Evolutionary conservation across 1,140 invertebrate species (phyloP).

Genomic region (Drosophila ercepeae): DNA sequence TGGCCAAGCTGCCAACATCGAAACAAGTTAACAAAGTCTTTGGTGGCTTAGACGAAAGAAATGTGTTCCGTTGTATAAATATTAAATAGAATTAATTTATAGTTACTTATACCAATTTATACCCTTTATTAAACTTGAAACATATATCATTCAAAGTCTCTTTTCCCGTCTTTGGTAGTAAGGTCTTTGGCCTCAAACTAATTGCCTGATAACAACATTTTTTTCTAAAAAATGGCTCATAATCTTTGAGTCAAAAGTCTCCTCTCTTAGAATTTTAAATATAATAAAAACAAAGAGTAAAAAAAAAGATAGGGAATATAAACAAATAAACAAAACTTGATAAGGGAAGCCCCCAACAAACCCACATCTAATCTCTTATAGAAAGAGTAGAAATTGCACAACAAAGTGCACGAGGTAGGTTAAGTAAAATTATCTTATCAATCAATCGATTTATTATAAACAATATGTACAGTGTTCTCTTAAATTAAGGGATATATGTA

Average conservation of each 20-base stretch:
- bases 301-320: too few relatives aligned
- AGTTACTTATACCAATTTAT: too few relatives aligned
- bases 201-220: too few relatives aligned
- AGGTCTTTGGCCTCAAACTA: too few relatives aligned
- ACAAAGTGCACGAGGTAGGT: background rate
- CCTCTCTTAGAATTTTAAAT: too few relatives aligned
- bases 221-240: too few relatives aligned
- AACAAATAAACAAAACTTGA: too few relatives aligned
- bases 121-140: too few relatives aligned
- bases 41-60: conserved; percentile 2
- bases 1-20: background rate
- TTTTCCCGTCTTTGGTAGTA: too few relatives aligned
- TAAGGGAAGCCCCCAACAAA: background rate
- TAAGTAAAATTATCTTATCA: conserved; percentile 5
- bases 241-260: too few relatives aligned
- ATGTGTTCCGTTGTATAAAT: background rate
- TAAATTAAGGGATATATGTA: conserved; percentile 10
- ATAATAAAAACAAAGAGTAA: too few relatives aligned
- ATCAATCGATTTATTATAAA: conserved; percentile 2
- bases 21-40: conserved; percentile 19
- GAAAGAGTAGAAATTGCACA: background rate
- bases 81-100: background rate
- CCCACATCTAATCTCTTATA: background rate
- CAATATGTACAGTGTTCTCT: background rate
- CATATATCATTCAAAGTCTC: too few relatives aligned